These are phyloP conservation scores for Araneus ventricosus DNA, from an alignment of 1,140 invertebrate species.

Conservation along the genomic window DNA sequence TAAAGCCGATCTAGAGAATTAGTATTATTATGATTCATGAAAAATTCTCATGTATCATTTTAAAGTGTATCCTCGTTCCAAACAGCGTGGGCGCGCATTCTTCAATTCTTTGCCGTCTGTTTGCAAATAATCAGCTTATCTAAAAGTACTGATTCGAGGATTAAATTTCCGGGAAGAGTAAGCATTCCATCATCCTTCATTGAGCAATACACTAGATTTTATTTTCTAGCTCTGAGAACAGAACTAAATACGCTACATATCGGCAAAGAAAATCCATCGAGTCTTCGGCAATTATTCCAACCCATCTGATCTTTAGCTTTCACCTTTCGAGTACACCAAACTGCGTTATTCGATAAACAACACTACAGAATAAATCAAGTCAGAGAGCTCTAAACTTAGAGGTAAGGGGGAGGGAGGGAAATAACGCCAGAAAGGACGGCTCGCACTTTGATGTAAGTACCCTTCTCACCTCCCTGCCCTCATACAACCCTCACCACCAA, in stretches of 20 bases:
- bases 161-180: not conserved
- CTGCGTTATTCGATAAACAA: not conserved
- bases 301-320: constrained; percentile 1
- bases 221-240: not conserved
- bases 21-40: not conserved
- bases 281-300: constrained; percentile 18
- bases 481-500: no score
- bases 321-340: not conserved
- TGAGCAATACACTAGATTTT: not conserved
- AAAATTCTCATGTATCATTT: not conserved
- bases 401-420: not conserved
- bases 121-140: constrained; percentile 43
- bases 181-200: not conserved
- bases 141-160: not conserved
- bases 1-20: not conserved
- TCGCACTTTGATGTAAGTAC: not conserved
- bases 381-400: not conserved
- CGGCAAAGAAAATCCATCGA: not conserved
- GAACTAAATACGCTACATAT: not conserved
- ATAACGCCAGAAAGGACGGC: not conserved
- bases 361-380: constrained; percentile 14
- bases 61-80: not conserved
- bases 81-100: not conserved
- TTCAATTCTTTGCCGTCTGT: not conserved
- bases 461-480: not conserved